A percentile compares a stretch with the other conserved stretches of the same genome.
Conservation (phyloP, 2,113 vertebrate genomes). For the Campylomormyrus tamandua region DNA sequence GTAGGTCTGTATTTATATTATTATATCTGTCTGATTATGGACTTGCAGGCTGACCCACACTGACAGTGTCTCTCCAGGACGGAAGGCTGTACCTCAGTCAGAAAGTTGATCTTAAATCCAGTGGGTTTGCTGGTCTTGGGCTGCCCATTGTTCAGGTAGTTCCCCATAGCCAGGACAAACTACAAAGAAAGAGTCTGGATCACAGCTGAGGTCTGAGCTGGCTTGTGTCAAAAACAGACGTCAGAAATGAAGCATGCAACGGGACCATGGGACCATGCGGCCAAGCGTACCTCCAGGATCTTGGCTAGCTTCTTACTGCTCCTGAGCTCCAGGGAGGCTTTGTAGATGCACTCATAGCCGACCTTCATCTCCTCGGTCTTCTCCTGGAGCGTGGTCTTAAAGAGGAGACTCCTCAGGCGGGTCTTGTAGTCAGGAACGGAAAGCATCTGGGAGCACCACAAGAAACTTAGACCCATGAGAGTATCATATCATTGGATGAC, state of each 20-base stretch:
- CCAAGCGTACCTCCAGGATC: constrained; percentile 78
- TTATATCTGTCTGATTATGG: neutral
- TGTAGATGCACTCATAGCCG: constrained; percentile 80
- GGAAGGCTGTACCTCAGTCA: constrained; percentile 74
- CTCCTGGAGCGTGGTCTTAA: constrained; percentile 87
- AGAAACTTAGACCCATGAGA: neutral
- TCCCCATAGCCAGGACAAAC: constrained; percentile 98
- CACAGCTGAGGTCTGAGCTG: neutral
- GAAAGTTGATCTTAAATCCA: constrained; percentile 97
- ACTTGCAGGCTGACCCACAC: neutral
- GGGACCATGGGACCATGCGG: neutral
- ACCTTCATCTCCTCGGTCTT: constrained; percentile 88
- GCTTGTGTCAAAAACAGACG: neutral
- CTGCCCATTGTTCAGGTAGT: constrained; percentile 93
- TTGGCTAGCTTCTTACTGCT: constrained; percentile 95
- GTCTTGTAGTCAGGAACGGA: constrained; percentile 87
- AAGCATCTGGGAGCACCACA: constrained; percentile 62
- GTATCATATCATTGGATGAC: neutral
- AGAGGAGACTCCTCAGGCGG: constrained; percentile 83
- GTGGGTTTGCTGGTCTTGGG: constrained; percentile 88
- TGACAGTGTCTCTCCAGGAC: neutral
- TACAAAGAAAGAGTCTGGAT: constrained; percentile 43
- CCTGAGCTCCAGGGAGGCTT: constrained; percentile 85
- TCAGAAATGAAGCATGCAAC: neutral
- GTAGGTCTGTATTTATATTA: neutral